Evolutionary conservation across 2,113 vertebrate genomes (phyloP), one percentile per base, ranked within the genome.

Genomic region (Macheiramphus alcinus): DNA sequence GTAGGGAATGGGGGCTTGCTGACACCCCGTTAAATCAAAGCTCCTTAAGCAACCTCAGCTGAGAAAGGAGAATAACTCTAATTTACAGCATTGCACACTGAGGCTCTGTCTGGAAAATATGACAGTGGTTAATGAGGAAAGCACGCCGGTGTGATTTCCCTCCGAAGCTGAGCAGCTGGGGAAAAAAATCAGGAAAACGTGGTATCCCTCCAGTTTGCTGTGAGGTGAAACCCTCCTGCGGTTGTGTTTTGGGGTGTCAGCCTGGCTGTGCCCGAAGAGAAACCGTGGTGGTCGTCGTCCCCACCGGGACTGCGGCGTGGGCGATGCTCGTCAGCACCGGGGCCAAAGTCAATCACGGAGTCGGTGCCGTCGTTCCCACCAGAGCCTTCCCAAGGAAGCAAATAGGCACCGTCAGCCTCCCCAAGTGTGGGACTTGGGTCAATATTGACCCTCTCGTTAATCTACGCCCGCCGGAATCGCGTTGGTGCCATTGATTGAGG

Each of bases 251-350:
- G 7, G 83, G 72, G n/a, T n/a, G n/a, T 34, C 53, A 70, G 53
- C 40, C 40, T 20, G 52, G 32, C 50, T 38, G 58, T 11, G 78
- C 36, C 75, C 38, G 38, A 18, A 47, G 58, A 5, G 3, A 9
- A 42, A 1, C 8, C 0, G 3, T 7, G 32, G 16, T 16, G 50
- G 50, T 52, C 1, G 9, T 27, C 9, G 9, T 12, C 17, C 5
- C 1, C 3, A 6, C 5, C 1, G 0, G 47, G 47, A 23, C 70
- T 21, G 68, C 0, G 0, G 45, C 0, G 0, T 0, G 0, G 79
- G 38, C 0, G 1, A 13, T 3, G 63, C 63, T 31, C 3, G 0
- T 7, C 0, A 0, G 70, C 38, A 8, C 25, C 0, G 0, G 58
- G 42, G 25, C 16, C 43, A 10, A 22, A 50, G 23, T 36, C 43